Conservation (phyloP, 2,113 vertebrate species). For the Antigone vipio region DNA sequence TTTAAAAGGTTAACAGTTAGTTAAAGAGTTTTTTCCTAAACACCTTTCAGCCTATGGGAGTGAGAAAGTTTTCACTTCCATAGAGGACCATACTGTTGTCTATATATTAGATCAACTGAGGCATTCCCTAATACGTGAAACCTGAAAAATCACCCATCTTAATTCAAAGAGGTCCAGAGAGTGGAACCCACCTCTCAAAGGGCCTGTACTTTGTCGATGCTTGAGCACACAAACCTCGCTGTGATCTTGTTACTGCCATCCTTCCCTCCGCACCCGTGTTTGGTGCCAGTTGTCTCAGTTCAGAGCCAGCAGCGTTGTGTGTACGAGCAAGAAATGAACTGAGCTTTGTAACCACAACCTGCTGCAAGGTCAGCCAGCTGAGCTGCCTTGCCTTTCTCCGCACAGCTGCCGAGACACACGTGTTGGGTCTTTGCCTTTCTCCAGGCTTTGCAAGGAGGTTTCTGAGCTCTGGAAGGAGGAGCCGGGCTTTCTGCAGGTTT, state of each 20-base stretch:
- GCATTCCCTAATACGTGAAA: neutral
- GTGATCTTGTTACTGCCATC: neutral
- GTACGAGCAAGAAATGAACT: neutral
- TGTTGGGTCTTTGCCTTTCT: neutral
- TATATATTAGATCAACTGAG: neutral
- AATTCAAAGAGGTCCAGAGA: neutral
- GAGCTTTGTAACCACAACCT: neutral
- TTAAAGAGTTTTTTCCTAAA: neutral
- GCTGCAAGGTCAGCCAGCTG: neutral
- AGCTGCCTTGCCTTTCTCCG: neutral
- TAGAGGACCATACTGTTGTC: neutral
- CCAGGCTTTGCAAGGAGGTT: neutral
- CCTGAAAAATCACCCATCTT: neutral
- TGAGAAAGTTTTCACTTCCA: neutral
- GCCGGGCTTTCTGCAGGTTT: neutral
- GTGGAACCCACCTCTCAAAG: neutral
- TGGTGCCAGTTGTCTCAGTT: fast-evolving
- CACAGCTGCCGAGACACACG: fast-evolving
- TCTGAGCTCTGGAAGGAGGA: neutral
- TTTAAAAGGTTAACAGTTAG: neutral
- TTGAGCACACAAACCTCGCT: neutral
- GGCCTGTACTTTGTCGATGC: neutral
- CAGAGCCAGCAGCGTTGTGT: neutral
- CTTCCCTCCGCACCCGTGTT: neutral
- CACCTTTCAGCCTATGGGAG: neutral